Percentiles rank a stretch among this genome's conserved stretches.
Conservation (phyloP, 2,797 vertebrate genomes). For the Propithecus perrieri region DNA sequence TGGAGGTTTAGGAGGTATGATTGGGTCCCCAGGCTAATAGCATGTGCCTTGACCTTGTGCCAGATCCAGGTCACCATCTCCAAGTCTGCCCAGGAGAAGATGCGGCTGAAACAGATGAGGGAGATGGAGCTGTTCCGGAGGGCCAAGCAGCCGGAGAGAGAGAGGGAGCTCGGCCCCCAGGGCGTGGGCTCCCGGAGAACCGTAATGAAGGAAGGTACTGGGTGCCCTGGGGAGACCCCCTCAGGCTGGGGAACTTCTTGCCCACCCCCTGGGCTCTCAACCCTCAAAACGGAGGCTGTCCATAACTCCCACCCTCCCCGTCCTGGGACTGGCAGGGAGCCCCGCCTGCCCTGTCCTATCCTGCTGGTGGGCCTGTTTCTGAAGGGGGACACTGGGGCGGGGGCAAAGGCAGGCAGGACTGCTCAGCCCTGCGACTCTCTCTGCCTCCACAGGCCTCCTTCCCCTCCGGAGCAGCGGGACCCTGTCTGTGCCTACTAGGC, state of each 20-base stretch:
- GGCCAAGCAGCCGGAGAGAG: constrained; percentile 11
- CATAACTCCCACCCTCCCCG: accelerated
- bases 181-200: background rate
- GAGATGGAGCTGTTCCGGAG: constrained; percentile 59
- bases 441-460: constrained; percentile 62
- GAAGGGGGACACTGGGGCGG: background rate
- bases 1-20: background rate
- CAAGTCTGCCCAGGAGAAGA: constrained; percentile 81
- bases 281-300: background rate
- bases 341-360: too few species aligned
- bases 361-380: background rate
- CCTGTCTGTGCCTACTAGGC: background rate
- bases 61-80: constrained; percentile 81
- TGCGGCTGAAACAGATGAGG: constrained; percentile 68
- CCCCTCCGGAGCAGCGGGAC: background rate
- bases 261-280: background rate
- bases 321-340: background rate
- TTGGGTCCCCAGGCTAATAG: background rate
- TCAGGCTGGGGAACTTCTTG: background rate
- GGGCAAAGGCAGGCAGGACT: accelerated
- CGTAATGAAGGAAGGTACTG: constrained; percentile 71
- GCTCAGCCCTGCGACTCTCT: background rate
- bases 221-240: background rate
- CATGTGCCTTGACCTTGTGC: background rate
- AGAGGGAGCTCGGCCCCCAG: background rate